These are phyloP conservation scores for Conus canariensis DNA, from an alignment of 2,888 invertebrate genomes.

Conservation along the genomic window DNA sequence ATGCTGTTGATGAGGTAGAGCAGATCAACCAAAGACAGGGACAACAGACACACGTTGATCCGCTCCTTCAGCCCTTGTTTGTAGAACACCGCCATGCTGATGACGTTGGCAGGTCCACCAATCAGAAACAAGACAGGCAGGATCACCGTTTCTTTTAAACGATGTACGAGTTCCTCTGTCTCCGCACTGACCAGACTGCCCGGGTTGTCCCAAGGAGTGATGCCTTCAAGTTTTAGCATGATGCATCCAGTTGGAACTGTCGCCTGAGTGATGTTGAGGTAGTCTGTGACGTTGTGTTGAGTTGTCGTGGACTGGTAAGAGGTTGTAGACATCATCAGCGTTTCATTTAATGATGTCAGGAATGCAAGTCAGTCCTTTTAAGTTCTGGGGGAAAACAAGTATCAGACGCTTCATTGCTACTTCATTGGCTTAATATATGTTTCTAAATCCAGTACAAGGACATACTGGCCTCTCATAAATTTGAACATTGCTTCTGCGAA, in stretches of 20 bases:
- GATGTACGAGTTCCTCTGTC: not conserved
- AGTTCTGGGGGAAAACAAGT: too few species aligned
- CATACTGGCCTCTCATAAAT: too few species aligned
- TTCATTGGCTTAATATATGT: too few species aligned
- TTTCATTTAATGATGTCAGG: too few species aligned
- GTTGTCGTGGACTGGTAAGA: too few species aligned
- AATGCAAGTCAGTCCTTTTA: too few species aligned
- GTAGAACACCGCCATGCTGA: slow-evolving; percentile 30
- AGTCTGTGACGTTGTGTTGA: not conserved
- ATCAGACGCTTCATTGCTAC: too few species aligned
- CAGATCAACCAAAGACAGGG: not conserved
- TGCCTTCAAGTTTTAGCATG: not conserved
- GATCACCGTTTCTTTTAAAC: not conserved
- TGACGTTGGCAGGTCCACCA: slow-evolving; percentile 34
- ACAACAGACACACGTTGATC: slow-evolving; percentile 29
- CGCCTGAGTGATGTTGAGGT: not conserved
- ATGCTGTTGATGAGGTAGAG: slow-evolving; percentile 1
- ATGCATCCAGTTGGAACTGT: not conserved
- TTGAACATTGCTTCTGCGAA: too few species aligned
- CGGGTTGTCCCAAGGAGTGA: slow-evolving; percentile 19
- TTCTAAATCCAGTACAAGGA: too few species aligned
- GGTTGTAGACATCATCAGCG: too few species aligned
- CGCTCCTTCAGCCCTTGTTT: slow-evolving; percentile 18
- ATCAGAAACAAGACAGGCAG: slow-evolving; percentile 16
- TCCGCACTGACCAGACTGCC: not conserved